Percentiles rank a stretch among this genome's conserved stretches.
phyloP scores from a whole-genome alignment of 2,888 invertebrate genomes.

The Torymus aiolomorphi region DNA sequence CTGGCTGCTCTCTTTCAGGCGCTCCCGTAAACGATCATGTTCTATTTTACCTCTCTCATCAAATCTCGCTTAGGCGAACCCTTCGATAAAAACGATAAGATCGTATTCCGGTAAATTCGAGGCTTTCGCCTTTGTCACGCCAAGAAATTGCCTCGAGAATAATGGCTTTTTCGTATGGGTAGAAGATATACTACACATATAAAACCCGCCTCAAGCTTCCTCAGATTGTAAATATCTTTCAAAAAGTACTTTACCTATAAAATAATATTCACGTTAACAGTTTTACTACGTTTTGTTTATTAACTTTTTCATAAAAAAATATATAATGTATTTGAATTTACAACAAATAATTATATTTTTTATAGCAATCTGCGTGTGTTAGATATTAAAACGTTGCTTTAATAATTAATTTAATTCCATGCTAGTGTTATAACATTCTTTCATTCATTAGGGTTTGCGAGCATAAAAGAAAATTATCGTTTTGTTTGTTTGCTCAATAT shows the following conservation, averaged over 20 bases:
- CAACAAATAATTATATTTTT: too few species aligned
- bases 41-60: slow-evolving; percentile 64
- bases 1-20: slow-evolving; percentile 59
- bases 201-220: slow-evolving; percentile 20
- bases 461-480: neutral
- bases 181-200: slow-evolving; percentile 23
- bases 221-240: slow-evolving; percentile 38
- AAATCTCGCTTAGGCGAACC: slow-evolving; percentile 65
- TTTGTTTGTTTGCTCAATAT: slow-evolving; percentile 28
- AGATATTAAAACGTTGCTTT: neutral
- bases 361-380: neutral
- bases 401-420: neutral
- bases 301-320: too few species aligned
- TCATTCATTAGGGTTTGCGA: neutral
- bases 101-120: slow-evolving; percentile 64
- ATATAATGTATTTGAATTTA: too few species aligned
- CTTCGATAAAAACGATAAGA: slow-evolving; percentile 62
- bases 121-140: slow-evolving; percentile 62
- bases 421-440: neutral
- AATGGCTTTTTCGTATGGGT: slow-evolving; percentile 43
- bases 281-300: too few species aligned
- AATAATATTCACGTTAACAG: slow-evolving; percentile 4
- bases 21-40: slow-evolving; percentile 62
- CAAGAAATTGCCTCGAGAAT: slow-evolving; percentile 54
- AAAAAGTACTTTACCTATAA: slow-evolving; percentile 31